Evolutionary conservation across 2,797 vertebrate species (phyloP), one percentile per base, ranked within the genome.

Genomic region (Knipowitschia caucasica): DNA sequence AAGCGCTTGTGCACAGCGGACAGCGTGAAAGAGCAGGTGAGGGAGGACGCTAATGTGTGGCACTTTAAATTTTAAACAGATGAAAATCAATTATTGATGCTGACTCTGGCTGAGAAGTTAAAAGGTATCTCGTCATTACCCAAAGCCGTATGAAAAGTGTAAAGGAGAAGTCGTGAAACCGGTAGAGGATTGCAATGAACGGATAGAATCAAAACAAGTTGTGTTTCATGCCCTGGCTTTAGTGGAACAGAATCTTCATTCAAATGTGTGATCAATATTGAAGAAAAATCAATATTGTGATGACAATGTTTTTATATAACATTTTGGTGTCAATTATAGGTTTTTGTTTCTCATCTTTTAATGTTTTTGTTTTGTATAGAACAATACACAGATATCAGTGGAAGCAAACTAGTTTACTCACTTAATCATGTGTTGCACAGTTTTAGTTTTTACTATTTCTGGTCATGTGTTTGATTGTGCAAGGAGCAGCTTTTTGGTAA

Each of bases 21-120:
- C 86, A 83, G 87, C 78, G 85, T 87, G 82, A 90, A 90, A 88
- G 87, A 89, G 88, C 88, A 90, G 89, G 86, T 91, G 89, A 78
- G 51, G 62, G 69, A 71, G 86, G 83, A 88, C 87, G 77, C 85
- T 90, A 90, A 91, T 91, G 89, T 89, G 90, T 85, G 84, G 87
- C 83, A 77, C 84, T 89, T 90, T 91, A 92, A 92, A 91, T 88
- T 91, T 92, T 92, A 89, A 92, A 89, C 80, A 89, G 88, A 84
- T 81, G 74, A 80, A 69, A 70, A 78, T 92, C 77, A 91, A 92
- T 91, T 85, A 91, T 92, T 91, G 83, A 91, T 89, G 84, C 67
- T 50, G 73, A 83, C 86, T 88, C 84, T 70, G 86, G 87, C 86
- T 88, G 89, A 81, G 82, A 84, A 91, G 89, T 91, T 91, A 90